phyloP scores from a whole-genome alignment of 2,113 vertebrate species.

The Chionodraco myersi region DNA sequence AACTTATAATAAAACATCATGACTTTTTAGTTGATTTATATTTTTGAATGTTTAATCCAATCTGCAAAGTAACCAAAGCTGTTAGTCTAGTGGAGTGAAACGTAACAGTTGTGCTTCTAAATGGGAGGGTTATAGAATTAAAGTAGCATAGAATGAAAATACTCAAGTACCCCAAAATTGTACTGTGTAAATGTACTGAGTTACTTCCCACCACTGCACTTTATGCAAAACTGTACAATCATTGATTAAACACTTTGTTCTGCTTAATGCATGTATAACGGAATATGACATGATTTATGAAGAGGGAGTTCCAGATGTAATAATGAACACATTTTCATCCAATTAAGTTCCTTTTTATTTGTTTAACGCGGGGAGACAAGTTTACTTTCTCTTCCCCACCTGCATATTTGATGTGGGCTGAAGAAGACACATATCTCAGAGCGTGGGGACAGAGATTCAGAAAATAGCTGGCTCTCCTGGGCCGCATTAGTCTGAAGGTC shows the following conservation, averaged over 20 bases:
- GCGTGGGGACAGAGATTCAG: slow-evolving; percentile 65
- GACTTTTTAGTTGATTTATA: too few species aligned
- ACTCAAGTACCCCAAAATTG: too few species aligned
- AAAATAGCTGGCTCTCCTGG: slow-evolving; percentile 77
- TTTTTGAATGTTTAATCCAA: too few species aligned
- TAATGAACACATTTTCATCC: slow-evolving; percentile 4
- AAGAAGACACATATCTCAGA: slow-evolving; percentile 9
- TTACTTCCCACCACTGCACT: too few species aligned
- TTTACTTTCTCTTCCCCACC: slow-evolving; percentile 32
- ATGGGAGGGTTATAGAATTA: too few species aligned
- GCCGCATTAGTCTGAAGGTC: slow-evolving; percentile 82
- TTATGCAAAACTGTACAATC: neutral
- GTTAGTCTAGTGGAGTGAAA: too few species aligned
- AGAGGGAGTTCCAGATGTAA: slow-evolving; percentile 20
- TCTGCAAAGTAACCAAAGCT: too few species aligned
- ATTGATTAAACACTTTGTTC: too few species aligned
- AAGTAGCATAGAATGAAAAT: too few species aligned
- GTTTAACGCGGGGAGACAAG: slow-evolving; percentile 30
- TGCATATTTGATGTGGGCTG: slow-evolving; percentile 25
- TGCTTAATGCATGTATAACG: neutral
- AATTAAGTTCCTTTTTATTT: neutral
- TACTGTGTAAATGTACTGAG: too few species aligned
- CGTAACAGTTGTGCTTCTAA: too few species aligned
- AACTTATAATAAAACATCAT: too few species aligned
- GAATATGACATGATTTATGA: neutral